Percentiles rank a stretch among this genome's conserved stretches.
phyloP scores from a whole-genome alignment of 2,888 invertebrate genomes.

The Ophioninae sp. region DNA sequence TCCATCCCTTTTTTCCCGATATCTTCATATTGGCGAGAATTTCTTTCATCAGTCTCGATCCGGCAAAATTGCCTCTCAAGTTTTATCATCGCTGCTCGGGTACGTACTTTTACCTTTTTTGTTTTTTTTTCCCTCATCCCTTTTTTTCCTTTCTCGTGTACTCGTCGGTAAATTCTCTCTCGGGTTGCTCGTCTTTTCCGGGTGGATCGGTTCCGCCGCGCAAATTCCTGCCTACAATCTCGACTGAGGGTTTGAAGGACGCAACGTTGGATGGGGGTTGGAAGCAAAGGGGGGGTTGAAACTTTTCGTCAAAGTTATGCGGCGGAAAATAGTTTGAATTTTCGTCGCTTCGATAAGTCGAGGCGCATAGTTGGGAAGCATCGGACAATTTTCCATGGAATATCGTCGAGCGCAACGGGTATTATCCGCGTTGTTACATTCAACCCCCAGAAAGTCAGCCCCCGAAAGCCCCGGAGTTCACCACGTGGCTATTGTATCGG shows the following conservation, averaged over 20 bases:
- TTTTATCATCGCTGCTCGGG: constrained; percentile 24
- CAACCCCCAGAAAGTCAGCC: not conserved
- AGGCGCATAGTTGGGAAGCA: constrained; percentile 4
- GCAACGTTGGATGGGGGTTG: not conserved
- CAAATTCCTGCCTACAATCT: constrained; percentile 47
- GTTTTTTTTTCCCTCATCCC: constrained; percentile 7
- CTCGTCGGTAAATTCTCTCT: constrained; percentile 19
- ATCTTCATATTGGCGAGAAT: not conserved
- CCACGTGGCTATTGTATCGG: not conserved
- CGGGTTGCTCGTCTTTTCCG: constrained; percentile 1
- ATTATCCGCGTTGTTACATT: constrained; percentile 27
- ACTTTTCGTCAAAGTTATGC: constrained; percentile 60
- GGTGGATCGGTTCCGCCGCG: constrained; percentile 6
- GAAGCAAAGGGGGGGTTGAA: constrained; percentile 51
- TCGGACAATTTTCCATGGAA: constrained; percentile 39
- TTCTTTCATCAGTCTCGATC: constrained; percentile 11
- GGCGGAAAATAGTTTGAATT: constrained; percentile 58
- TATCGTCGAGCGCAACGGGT: constrained; percentile 17
- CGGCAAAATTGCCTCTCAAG: constrained; percentile 35
- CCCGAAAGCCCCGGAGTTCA: not conserved
- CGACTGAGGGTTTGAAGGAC: not conserved
- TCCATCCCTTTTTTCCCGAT: not conserved
- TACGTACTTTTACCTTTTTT: not conserved
- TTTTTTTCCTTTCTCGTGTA: not conserved
- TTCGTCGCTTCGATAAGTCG: constrained; percentile 61